Evolutionary conservation across 2,797 vertebrate genomes (phyloP).

Genomic region (Fundulus diaphanus): DNA sequence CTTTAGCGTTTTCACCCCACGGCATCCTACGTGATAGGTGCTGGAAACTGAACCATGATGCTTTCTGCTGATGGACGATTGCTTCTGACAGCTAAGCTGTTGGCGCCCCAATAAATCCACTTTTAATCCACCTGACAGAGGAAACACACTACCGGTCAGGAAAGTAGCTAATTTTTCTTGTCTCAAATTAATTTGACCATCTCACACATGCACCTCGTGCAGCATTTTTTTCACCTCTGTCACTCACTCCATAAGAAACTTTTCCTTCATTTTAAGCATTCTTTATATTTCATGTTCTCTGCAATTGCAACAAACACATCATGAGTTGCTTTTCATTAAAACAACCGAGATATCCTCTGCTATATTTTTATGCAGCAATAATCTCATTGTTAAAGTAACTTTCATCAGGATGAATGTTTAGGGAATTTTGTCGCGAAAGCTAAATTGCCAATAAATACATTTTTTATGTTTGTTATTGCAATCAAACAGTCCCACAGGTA

Average conservation of each 20-base stretch:
- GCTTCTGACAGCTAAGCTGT: not conserved
- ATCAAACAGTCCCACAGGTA: not conserved
- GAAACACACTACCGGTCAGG: not conserved
- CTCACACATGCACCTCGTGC: not conserved
- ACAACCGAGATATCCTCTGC: not conserved
- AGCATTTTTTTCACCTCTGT: not conserved
- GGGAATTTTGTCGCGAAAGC: not conserved
- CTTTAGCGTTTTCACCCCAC: not conserved
- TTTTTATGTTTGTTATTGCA: not conserved
- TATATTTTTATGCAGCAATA: not conserved
- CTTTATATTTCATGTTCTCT: too few species aligned
- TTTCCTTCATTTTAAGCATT: not conserved
- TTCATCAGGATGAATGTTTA: not conserved
- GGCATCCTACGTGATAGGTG: not conserved
- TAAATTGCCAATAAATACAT: not conserved
- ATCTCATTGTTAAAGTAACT: not conserved
- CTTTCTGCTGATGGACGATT: not conserved
- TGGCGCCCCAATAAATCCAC: not conserved
- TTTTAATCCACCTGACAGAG: not conserved
- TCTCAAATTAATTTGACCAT: not conserved
- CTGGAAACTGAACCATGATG: not conserved
- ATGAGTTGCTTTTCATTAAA: not conserved
- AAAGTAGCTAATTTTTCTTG: not conserved
- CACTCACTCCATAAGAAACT: not conserved
- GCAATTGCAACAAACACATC: not conserved